A percentile compares a stretch with the other conserved stretches of the same genome.
Conservation (phyloP, 2,797 vertebrate genomes). For the Hypotaenidia philippensis region DNA sequence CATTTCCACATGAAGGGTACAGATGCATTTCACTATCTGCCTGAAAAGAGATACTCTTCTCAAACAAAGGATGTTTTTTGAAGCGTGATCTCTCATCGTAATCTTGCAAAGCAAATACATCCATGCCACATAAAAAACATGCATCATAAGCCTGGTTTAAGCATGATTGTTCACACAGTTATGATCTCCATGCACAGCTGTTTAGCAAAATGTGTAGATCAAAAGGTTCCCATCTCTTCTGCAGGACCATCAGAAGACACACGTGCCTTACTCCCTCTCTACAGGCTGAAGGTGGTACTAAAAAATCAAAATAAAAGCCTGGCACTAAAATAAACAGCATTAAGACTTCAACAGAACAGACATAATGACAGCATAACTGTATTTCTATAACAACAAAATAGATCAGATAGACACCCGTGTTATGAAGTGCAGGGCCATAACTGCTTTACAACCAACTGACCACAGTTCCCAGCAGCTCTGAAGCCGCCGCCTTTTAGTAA, state of each 20-base stretch:
- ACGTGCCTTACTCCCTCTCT: not conserved
- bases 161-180: not conserved
- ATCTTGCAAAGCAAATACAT: not conserved
- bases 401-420: not conserved
- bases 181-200: not conserved
- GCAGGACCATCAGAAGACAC: not conserved
- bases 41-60: not conserved
- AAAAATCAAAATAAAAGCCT: not conserved
- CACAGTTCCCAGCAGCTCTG: not conserved
- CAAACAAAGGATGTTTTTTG: not conserved
- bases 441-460: not conserved
- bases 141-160: not conserved
- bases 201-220: not conserved
- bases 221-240: not conserved
- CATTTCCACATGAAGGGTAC: not conserved
- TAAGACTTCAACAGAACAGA: not conserved
- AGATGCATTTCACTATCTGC: not conserved
- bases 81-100: not conserved
- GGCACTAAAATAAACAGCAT: not conserved
- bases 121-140: not conserved
- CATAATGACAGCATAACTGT: not conserved
- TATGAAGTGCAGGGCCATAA: not conserved
- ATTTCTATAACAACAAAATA: not conserved
- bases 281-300: not conserved
- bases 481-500: not conserved